Percentiles rank a stretch among this genome's conserved stretches.
These are phyloP conservation scores for Sebastes taczanowskii DNA, from an alignment of 2,797 vertebrate genomes.

Conservation along the genomic window DNA sequence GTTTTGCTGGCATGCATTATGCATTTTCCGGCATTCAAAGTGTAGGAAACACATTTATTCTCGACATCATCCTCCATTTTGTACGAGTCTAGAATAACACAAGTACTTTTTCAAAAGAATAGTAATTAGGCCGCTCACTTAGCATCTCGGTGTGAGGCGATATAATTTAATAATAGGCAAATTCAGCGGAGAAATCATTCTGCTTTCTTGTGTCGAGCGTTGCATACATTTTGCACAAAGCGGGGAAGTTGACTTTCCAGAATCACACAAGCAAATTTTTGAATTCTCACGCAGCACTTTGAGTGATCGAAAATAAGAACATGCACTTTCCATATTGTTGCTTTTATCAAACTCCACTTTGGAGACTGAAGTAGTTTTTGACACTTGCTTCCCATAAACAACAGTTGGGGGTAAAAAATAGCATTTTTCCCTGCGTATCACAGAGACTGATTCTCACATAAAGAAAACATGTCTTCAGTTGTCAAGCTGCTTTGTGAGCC, in stretches of 20 bases:
- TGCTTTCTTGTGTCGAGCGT: slow-evolving; percentile 41
- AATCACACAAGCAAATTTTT: slow-evolving; percentile 52
- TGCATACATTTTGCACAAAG: slow-evolving; percentile 63
- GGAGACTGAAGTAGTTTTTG: slow-evolving; percentile 57
- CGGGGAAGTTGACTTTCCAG: slow-evolving; percentile 41
- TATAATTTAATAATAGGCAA: slow-evolving; percentile 63
- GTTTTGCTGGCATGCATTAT: slow-evolving; percentile 28
- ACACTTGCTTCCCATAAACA: slow-evolving; percentile 68
- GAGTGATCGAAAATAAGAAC: slow-evolving; percentile 55
- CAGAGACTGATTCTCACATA: slow-evolving; percentile 51
- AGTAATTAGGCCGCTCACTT: slow-evolving; percentile 68
- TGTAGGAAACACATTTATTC: slow-evolving; percentile 52
- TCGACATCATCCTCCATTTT: slow-evolving; percentile 40
- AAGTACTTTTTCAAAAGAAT: slow-evolving; percentile 60
- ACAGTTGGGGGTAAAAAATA: slow-evolving; percentile 58
- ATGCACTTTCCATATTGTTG: slow-evolving; percentile 43
- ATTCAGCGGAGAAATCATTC: slow-evolving; percentile 64
- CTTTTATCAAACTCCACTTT: slow-evolving; percentile 65
- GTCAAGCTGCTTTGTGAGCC: slow-evolving; percentile 57
- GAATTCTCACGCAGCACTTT: slow-evolving; percentile 37
- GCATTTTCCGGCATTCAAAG: slow-evolving; percentile 17
- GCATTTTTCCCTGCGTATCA: slow-evolving; percentile 44
- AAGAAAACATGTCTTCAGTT: slow-evolving; percentile 61
- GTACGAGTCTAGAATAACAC: slow-evolving; percentile 50
- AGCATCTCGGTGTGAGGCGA: slow-evolving; percentile 37